Evolutionary conservation across 2,113 vertebrate genomes (phyloP).

Genomic region (Epinephelus fuscoguttatus): DNA sequence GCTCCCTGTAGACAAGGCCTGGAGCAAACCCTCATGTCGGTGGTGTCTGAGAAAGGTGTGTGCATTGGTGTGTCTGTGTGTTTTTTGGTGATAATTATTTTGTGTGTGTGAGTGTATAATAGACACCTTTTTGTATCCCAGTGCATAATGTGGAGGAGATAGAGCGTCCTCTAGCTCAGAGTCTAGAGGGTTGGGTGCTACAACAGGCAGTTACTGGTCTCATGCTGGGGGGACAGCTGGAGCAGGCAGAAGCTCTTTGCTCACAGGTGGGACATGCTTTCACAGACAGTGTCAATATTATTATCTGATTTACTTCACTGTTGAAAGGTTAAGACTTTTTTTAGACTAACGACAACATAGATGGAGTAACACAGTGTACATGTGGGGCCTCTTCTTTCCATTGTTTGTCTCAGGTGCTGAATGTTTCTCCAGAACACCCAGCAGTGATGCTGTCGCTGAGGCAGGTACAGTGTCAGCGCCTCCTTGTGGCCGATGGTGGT

Average conservation of each 20-base stretch:
- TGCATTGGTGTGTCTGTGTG: neutral
- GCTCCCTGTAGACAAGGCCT: slow-evolving; percentile 80
- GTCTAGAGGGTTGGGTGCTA: slow-evolving; percentile 91
- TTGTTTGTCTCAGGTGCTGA: slow-evolving; percentile 85
- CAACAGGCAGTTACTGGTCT: slow-evolving; percentile 91
- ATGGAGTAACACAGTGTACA: neutral
- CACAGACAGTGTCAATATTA: neutral
- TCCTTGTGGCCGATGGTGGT: slow-evolving; percentile 83
- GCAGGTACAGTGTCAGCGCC: slow-evolving; percentile 92
- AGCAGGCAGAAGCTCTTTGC: slow-evolving; percentile 93
- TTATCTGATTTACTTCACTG: neutral
- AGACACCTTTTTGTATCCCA: slow-evolving; percentile 64
- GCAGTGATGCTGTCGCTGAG: slow-evolving; percentile 88
- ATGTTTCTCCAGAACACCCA: slow-evolving; percentile 88
- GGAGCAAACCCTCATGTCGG: slow-evolving; percentile 85
- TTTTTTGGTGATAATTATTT: neutral
- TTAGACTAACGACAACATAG: neutral
- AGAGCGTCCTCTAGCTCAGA: slow-evolving; percentile 81
- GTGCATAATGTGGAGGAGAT: slow-evolving; percentile 83
- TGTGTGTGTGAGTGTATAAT: neutral
- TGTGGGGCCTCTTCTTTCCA: neutral
- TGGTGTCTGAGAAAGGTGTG: slow-evolving; percentile 91
- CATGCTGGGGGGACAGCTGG: slow-evolving; percentile 84
- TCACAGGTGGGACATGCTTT: slow-evolving; percentile 85
- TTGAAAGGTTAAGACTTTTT: neutral